Percentiles rank a stretch among this genome's conserved stretches.
phyloP scores from a whole-genome alignment of 2,888 invertebrate species.

The Catonia carolina region DNA sequence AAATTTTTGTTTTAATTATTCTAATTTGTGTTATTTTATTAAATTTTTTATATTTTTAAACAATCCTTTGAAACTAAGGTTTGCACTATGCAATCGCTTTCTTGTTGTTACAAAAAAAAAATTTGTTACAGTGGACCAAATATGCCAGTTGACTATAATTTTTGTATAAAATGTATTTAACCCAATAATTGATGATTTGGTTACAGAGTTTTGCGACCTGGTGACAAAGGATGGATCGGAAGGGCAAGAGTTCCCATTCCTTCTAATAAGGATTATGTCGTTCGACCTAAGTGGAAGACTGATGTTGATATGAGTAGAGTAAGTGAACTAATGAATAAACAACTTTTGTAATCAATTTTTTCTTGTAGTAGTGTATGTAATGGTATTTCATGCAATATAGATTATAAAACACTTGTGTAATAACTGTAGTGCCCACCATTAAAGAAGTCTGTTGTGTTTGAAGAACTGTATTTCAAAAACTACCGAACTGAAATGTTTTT shows the following conservation, averaged over 20 bases:
- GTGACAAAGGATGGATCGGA: conserved; percentile 92
- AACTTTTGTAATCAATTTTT: background rate
- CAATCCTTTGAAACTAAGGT: too few relatives aligned
- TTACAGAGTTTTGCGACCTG: conserved; percentile 69
- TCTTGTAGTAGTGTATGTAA: background rate
- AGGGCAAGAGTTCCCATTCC: conserved; percentile 92
- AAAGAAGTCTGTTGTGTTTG: too few relatives aligned
- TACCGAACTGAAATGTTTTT: too few relatives aligned
- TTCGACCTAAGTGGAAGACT: conserved; percentile 83
- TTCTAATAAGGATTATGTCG: conserved; percentile 93
- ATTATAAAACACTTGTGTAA: conserved; percentile 22
- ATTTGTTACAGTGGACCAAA: too few relatives aligned
- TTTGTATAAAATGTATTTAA: too few relatives aligned
- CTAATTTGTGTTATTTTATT: too few relatives aligned
- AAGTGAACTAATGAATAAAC: conserved; percentile 38
- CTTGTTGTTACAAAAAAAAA: too few relatives aligned
- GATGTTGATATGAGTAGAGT: conserved; percentile 80
- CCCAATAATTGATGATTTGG: conserved; percentile 9
- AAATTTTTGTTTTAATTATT: too few relatives aligned
- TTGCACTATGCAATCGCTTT: too few relatives aligned
- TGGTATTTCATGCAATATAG: conserved; percentile 4
- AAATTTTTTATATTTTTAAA: too few relatives aligned
- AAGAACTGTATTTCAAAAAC: too few relatives aligned
- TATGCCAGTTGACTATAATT: too few relatives aligned
- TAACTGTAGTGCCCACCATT: conserved; percentile 15